Percentiles rank a stretch among this genome's conserved stretches.
These are phyloP conservation scores for Caenorhabditis sp. DNA, from an alignment of 2,888 invertebrate species.

Conservation along the genomic window DNA sequence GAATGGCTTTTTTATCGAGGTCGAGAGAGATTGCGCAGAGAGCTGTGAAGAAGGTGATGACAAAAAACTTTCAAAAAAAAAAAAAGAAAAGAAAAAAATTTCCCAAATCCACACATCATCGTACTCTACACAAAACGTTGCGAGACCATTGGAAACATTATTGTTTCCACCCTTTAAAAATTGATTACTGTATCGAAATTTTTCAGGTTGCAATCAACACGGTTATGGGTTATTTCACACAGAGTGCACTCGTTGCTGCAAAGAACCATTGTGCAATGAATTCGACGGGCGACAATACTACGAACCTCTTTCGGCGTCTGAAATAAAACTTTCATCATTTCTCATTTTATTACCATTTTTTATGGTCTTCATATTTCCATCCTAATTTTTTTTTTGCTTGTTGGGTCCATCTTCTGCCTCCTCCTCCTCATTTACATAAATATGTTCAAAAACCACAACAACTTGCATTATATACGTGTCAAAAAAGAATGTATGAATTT, in stretches of 20 bases:
- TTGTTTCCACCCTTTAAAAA: too few relatives aligned
- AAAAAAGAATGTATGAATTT: not conserved
- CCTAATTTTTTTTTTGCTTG: constrained; percentile 1
- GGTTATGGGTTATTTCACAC: constrained; percentile 61
- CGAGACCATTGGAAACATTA: too few relatives aligned
- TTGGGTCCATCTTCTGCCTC: too few relatives aligned
- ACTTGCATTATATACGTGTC: constrained; percentile 1
- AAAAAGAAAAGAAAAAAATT: not conserved
- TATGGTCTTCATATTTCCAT: constrained; percentile 1
- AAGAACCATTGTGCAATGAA: constrained; percentile 60
- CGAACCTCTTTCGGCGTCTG: constrained; percentile 25
- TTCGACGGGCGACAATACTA: constrained; percentile 59
- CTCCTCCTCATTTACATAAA: not conserved
- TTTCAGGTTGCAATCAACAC: constrained; percentile 44
- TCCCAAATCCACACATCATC: not conserved
- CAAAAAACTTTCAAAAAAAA: not conserved
- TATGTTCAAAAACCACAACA: constrained; percentile 7
- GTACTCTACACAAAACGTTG: too few relatives aligned
- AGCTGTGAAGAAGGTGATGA: constrained; percentile 48
- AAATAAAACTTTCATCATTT: not conserved
- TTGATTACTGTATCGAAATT: too few relatives aligned
- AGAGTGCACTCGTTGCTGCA: constrained; percentile 58
- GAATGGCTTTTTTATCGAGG: constrained; percentile 63
- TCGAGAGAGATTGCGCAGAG: constrained; percentile 62
- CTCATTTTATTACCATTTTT: constrained; percentile 4